phyloP scores from a whole-genome alignment of 2,888 invertebrate genomes.

The Ormyrus thymus region DNA sequence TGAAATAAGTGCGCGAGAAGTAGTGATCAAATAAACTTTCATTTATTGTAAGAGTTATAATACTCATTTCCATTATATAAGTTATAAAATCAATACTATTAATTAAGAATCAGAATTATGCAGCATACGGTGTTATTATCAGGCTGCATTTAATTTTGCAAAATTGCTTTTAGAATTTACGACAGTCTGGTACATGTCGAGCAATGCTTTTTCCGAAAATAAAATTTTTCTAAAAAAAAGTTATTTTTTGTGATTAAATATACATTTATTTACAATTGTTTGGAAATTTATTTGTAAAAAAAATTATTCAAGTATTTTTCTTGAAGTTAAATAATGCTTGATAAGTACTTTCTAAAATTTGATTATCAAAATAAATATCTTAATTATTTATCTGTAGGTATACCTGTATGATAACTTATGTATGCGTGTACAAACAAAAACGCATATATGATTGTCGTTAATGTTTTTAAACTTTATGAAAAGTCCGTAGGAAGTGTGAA shows the following conservation, averaged over 20 bases:
- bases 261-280: constrained; percentile 41
- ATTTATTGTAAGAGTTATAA: constrained; percentile 42
- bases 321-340: constrained; percentile 47
- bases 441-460: constrained; percentile 66
- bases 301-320: constrained; percentile 21
- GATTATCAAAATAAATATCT: constrained; percentile 46
- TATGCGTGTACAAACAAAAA: constrained; percentile 26
- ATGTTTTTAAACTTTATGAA: constrained; percentile 71
- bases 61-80: constrained; percentile 49
- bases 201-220: constrained; percentile 16
- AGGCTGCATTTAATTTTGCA: constrained; percentile 14
- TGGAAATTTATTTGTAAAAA: constrained; percentile 35
- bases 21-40: constrained; percentile 48
- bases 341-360: constrained; percentile 42
- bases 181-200: constrained; percentile 20
- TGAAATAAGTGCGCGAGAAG: constrained; percentile 18
- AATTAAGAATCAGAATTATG: constrained; percentile 27
- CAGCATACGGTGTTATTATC: background rate
- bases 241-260: constrained; percentile 18
- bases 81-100: constrained; percentile 14
- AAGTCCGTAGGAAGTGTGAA: constrained; percentile 47
- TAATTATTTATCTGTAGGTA: constrained; percentile 62
- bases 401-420: constrained; percentile 47
- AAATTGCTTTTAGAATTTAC: constrained; percentile 29
- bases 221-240: constrained; percentile 40